Evolutionary conservation across 2,113 vertebrate genomes (phyloP).

Genomic region (Serinus canaria): DNA sequence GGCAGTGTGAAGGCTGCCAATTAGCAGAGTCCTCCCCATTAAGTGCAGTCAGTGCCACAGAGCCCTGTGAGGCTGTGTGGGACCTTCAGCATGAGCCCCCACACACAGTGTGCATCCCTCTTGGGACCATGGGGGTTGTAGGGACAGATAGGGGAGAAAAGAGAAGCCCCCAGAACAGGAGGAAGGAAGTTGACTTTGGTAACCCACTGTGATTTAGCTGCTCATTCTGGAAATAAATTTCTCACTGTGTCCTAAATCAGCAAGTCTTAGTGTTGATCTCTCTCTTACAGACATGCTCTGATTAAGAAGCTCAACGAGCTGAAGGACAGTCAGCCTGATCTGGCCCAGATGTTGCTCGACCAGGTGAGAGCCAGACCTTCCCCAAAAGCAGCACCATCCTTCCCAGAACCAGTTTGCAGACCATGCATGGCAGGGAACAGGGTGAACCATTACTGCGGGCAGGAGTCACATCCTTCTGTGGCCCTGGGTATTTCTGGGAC

Average conservation of each 20-base stretch:
- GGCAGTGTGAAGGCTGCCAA: background rate
- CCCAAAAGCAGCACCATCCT: background rate
- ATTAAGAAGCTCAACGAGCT: constrained; percentile 87
- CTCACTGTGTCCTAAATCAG: background rate
- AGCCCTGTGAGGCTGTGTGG: background rate
- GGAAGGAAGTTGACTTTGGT: background rate
- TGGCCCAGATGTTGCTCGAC: constrained; percentile 89
- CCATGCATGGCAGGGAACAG: background rate
- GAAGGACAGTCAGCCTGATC: constrained; percentile 80
- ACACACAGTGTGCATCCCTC: background rate
- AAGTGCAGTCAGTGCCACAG: background rate
- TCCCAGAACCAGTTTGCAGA: background rate
- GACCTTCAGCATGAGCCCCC: rapidly evolving
- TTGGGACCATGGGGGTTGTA: background rate
- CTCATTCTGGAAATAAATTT: background rate
- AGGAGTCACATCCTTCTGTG: background rate
- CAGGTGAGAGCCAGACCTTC: constrained; percentile 78
- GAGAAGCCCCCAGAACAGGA: background rate
- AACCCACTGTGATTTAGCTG: background rate
- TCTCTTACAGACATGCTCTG: constrained; percentile 80
- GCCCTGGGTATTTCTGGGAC: background rate
- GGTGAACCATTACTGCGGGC: background rate
- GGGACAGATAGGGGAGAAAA: background rate
- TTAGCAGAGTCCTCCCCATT: background rate
- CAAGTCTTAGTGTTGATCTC: background rate